A percentile compares a stretch with the other conserved stretches of the same genome.
Conservation (phyloP, 2,888 invertebrate genomes). For the Acleris sparsana region DNA sequence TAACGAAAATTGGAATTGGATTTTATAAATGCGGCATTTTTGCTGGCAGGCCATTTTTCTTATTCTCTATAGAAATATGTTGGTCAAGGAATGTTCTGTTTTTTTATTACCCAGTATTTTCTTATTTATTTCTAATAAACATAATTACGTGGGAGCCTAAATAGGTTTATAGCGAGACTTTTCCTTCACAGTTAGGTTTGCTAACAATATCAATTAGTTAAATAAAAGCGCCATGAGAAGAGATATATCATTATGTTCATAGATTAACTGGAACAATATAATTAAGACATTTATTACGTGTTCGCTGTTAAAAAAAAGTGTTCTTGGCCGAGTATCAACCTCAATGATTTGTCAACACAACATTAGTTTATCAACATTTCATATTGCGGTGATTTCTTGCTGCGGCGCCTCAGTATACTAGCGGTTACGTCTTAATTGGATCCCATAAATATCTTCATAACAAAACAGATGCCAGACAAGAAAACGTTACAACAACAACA, state of each 20-base stretch:
- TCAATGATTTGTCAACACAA: slow-evolving; percentile 46
- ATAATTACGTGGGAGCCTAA: slow-evolving; percentile 15
- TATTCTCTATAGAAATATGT: slow-evolving; percentile 74
- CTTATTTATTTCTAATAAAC: slow-evolving; percentile 37
- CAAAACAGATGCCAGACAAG: slow-evolving; percentile 43
- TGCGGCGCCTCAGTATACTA: slow-evolving; percentile 23
- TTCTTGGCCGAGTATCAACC: slow-evolving; percentile 49
- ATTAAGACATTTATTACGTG: slow-evolving; percentile 53
- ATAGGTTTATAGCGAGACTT: neutral
- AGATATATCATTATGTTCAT: slow-evolving; percentile 21
- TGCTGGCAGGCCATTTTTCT: slow-evolving; percentile 72
- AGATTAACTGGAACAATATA: slow-evolving; percentile 45
- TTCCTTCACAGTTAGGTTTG: neutral
- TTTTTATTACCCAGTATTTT: slow-evolving; percentile 32
- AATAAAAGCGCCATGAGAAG: slow-evolving; percentile 2
- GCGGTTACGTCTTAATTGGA: slow-evolving; percentile 37
- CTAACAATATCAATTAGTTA: slow-evolving; percentile 21
- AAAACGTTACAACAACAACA: slow-evolving; percentile 42
- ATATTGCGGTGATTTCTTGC: slow-evolving; percentile 36
- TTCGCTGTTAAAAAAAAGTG: slow-evolving; percentile 46
- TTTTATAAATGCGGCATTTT: slow-evolving; percentile 65
- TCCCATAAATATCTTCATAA: slow-evolving; percentile 39
- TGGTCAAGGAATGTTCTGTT: slow-evolving; percentile 63
- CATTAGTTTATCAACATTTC: slow-evolving; percentile 45
- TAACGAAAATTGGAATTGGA: slow-evolving; percentile 71